Evolutionary conservation across 2,888 invertebrate genomes (phyloP), one percentile per base, ranked within the genome.

Genomic region (Standfussiana lucernea): DNA sequence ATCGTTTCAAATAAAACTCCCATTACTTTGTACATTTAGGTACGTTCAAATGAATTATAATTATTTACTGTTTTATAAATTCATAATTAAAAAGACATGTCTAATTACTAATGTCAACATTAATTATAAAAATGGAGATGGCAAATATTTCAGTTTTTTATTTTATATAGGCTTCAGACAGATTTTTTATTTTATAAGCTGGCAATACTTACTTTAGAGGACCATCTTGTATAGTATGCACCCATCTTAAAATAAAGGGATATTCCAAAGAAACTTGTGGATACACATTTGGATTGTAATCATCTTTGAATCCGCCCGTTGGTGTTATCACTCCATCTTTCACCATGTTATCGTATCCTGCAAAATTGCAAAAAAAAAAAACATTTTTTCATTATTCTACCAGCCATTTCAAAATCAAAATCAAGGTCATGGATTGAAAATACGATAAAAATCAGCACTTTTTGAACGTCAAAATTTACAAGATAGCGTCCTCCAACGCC

Each of bases 201-300:
- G 11, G 6, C 3, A 53, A 42, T 18, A 86, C 92, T 89, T 81
- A 93, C 94, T 93, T 93, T 42, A 93, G 28, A 64, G 84, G 76
- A 13, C 93, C 93, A 69, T 92, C 90, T 78, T 93, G 93, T 40
- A 92, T 84, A 5, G 90, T 91, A 70, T 94, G 93, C 18, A 91
- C 76, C 93, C 93, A 94, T 78, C 93, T 83, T 13, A 91, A 73
- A 13, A 89, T 85, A 35, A 90, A 91, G 4, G 93, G 91, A 77
- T 90, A 93, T 72, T 94, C 94, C 13, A 93, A 65, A 21, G 93
- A 91, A 37, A 92, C 74, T 75, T 93, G 92, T 1, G 93, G 94
- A 1, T 88, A 15, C 0, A 90, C 42, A 0, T 84, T 65, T 1
- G 90, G 89, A 68, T 93, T 77, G 76, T 94, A 93, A 1, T 86